phyloP scores from a whole-genome alignment of 2,888 invertebrate genomes.

The Patella caerulea region DNA sequence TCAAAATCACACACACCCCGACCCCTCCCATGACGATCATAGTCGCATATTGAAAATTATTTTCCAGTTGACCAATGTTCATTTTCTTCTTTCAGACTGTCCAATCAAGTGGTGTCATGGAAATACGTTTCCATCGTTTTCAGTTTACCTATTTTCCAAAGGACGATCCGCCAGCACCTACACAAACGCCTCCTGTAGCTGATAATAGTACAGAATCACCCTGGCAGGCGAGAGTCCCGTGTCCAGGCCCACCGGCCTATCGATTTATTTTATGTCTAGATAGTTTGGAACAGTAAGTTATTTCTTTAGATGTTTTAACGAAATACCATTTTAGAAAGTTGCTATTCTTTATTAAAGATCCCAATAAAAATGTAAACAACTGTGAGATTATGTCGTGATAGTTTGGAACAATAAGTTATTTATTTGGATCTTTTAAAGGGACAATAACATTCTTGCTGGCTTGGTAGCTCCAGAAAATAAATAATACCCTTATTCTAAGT shows the following conservation, averaged over 20 bases:
- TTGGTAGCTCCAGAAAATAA: too few relatives aligned
- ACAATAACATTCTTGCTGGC: too few relatives aligned
- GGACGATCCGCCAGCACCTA: not conserved
- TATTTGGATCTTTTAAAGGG: too few relatives aligned
- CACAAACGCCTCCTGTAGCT: not conserved
- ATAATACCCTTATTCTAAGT: too few relatives aligned
- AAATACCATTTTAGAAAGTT: not conserved
- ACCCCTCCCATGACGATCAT: too few relatives aligned
- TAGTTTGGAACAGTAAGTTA: conserved; percentile 6
- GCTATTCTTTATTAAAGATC: too few relatives aligned
- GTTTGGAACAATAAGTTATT: too few relatives aligned
- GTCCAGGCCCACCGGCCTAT: not conserved
- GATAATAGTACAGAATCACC: not conserved
- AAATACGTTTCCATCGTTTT: not conserved
- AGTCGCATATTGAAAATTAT: too few relatives aligned
- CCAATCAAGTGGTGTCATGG: not conserved
- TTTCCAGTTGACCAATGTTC: not conserved
- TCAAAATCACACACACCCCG: too few relatives aligned
- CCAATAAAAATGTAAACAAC: too few relatives aligned
- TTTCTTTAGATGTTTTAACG: not conserved
- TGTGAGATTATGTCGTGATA: too few relatives aligned
- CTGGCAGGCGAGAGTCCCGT: not conserved
- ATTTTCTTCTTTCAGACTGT: not conserved
- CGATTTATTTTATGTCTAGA: not conserved
- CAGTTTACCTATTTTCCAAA: not conserved